These are phyloP conservation scores for Pristionchus maxplancki DNA, from an alignment of 2,888 invertebrate species.

Conservation along the genomic window DNA sequence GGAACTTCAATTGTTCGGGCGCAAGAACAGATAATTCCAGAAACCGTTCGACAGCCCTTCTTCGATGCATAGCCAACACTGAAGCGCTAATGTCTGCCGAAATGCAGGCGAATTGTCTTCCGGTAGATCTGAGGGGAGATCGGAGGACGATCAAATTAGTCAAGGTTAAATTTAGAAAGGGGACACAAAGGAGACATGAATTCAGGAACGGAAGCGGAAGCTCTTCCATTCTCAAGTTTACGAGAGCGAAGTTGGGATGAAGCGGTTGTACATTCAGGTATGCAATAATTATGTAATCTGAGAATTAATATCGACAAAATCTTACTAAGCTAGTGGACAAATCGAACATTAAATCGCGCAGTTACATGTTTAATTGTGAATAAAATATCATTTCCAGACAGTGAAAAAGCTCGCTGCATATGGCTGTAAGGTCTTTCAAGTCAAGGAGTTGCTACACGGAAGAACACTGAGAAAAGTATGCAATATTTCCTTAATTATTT, in stretches of 20 bases:
- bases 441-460: constrained; percentile 83
- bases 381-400: constrained; percentile 78
- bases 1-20: too few relatives aligned
- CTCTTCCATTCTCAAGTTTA: constrained; percentile 83
- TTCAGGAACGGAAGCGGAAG: constrained; percentile 83
- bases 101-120: constrained; percentile 81
- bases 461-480: constrained; percentile 83
- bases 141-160: constrained; percentile 82
- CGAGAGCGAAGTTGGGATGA: constrained; percentile 83
- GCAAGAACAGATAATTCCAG: too few relatives aligned
- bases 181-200: too few relatives aligned
- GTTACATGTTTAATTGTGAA: background rate
- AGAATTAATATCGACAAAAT: too few relatives aligned
- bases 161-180: constrained; percentile 79
- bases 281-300: background rate
- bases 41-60: constrained; percentile 59
- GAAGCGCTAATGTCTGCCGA: constrained; percentile 80
- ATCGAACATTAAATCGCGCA: background rate
- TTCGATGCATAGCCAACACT: constrained; percentile 75
- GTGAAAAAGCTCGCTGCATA: constrained; percentile 83
- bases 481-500: too few relatives aligned
- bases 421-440: constrained; percentile 83
- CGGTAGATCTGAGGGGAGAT: constrained; percentile 82
- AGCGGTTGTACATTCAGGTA: constrained; percentile 82
- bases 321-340: too few relatives aligned